Percentiles rank a stretch among this genome's conserved stretches.
phyloP scores from a whole-genome alignment of 2,797 vertebrate species.

The Allochrocebus solatus region DNA sequence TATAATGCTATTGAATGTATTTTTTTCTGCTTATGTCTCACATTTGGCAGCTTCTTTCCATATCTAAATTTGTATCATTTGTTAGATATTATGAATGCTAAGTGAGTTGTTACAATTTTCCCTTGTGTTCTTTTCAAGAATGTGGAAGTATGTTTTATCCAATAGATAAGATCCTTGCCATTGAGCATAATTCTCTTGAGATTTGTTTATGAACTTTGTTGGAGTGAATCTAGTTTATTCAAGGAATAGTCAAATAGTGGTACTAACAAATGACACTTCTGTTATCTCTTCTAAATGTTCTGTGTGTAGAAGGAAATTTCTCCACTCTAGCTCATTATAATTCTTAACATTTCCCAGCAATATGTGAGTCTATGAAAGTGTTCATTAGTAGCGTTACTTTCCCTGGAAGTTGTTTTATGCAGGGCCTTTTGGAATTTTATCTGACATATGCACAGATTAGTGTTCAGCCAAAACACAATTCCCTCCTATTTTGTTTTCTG shows the following conservation, averaged over 20 bases:
- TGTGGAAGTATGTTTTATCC: too few relatives aligned
- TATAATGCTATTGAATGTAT: background rate
- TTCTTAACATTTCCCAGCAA: fast-evolving
- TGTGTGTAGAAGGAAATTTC: background rate
- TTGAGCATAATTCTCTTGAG: background rate
- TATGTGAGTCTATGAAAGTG: fast-evolving
- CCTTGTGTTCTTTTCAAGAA: background rate
- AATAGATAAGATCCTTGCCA: too few relatives aligned
- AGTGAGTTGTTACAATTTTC: background rate
- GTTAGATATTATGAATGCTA: background rate
- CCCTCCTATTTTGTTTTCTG: background rate
- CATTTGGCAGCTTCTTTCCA: background rate
- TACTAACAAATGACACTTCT: too few relatives aligned
- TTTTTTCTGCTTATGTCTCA: background rate
- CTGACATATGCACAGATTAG: background rate
- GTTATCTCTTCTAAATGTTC: background rate
- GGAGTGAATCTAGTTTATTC: background rate
- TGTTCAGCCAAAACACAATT: background rate
- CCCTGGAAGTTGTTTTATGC: background rate
- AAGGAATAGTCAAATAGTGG: background rate
- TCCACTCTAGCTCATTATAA: background rate
- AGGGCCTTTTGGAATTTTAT: background rate
- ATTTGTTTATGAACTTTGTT: background rate
- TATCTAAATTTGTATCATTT: background rate
- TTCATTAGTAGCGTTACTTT: fast-evolving